Conservation (phyloP, 2,113 vertebrate species). For the Edolisoma coerulescens region DNA sequence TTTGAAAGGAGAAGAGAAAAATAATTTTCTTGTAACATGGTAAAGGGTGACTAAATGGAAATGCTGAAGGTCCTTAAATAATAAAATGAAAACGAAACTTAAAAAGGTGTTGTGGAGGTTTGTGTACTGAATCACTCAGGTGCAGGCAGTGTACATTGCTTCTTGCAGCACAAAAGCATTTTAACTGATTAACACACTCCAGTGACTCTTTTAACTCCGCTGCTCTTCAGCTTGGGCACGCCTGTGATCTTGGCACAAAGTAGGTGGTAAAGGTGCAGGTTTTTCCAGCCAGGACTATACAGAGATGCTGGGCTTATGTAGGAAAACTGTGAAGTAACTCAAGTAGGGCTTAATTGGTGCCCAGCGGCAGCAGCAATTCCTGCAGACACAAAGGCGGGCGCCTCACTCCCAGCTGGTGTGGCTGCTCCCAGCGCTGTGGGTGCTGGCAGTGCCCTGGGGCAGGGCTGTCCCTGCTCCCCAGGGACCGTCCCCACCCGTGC, state of each 20-base stretch:
- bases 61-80: background rate
- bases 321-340: background rate
- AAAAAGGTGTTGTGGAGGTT: background rate
- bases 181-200: background rate
- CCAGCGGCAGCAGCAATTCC: background rate
- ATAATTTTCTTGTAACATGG: background rate
- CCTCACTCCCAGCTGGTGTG: fast-evolving
- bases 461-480: background rate
- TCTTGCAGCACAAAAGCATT: background rate
- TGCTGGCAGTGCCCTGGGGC: background rate
- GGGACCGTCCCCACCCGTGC: fast-evolving
- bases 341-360: fast-evolving
- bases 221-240: background rate
- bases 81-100: background rate
- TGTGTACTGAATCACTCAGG: background rate
- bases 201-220: background rate
- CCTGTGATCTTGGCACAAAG: background rate
- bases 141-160: background rate
- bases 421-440: background rate
- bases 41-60: background rate
- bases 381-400: fast-evolving
- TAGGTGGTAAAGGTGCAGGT: background rate
- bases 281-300: background rate
- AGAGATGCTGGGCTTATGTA: background rate
- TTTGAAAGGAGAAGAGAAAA: background rate